These are phyloP conservation scores for Drosophila testacea DNA, from an alignment of 2,888 invertebrate genomes.

Conservation along the genomic window DNA sequence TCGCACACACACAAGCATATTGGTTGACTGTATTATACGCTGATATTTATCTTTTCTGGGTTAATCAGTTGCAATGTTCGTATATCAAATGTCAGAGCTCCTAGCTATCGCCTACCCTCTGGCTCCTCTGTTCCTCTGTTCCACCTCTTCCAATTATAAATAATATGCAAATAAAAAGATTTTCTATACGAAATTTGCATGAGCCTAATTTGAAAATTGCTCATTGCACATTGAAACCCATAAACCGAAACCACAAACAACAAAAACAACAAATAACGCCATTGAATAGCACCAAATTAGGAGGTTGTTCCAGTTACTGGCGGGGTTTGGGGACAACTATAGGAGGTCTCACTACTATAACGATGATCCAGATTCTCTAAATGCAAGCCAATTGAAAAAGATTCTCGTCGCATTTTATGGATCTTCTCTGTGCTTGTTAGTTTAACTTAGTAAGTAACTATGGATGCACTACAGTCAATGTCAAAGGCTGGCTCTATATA, in stretches of 20 bases:
- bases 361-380: constrained; percentile 63
- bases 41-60: constrained; percentile 51
- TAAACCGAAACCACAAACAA: constrained; percentile 55
- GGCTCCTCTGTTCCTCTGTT: not conserved
- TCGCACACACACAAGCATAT: constrained; percentile 15
- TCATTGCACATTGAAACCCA: constrained; percentile 54
- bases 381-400: constrained; percentile 73
- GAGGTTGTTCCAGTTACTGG: constrained; percentile 32
- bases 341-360: constrained; percentile 1
- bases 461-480: constrained; percentile 54
- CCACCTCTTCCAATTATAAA: constrained; percentile 39
- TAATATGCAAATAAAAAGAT: constrained; percentile 62
- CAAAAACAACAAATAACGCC: constrained; percentile 32
- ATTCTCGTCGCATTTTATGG: constrained; percentile 55
- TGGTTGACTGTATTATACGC: constrained; percentile 27
- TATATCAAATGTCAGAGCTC: constrained; percentile 27
- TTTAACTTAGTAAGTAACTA: constrained; percentile 1
- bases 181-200: constrained; percentile 63
- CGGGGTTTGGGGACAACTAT: not conserved
- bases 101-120: not conserved
- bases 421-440: constrained; percentile 15
- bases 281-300: constrained; percentile 51
- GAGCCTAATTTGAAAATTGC: constrained; percentile 83
- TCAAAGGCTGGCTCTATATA: constrained; percentile 28
- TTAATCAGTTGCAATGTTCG: constrained; percentile 62